Evolutionary conservation across 2,797 vertebrate species (phyloP).

Genomic region (Pangasius macronema): DNA sequence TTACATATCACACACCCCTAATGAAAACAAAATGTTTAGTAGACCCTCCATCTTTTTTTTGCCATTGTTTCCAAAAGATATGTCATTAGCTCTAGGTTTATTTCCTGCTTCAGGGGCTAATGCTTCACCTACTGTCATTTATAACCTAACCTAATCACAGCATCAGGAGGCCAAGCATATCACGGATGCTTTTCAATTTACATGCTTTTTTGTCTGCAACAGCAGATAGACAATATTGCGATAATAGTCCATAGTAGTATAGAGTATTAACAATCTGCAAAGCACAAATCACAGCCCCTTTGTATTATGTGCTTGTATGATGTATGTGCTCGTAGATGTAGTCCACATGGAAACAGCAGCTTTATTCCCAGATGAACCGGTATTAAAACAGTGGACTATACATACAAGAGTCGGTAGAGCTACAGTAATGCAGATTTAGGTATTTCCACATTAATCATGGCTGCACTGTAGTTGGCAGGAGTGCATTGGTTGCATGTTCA

Average conservation of each 20-base stretch:
- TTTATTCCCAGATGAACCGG: slow-evolving; percentile 32
- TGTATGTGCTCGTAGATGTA: background rate
- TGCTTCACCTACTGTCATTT: background rate
- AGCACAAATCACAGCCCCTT: background rate
- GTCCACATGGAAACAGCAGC: background rate
- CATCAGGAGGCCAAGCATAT: background rate
- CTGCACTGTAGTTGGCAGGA: slow-evolving; percentile 13
- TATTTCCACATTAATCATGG: slow-evolving; percentile 43
- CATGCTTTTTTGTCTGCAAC: background rate
- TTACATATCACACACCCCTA: background rate
- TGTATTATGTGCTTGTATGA: slow-evolving; percentile 8
- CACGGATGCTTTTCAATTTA: background rate
- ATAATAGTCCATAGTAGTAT: background rate
- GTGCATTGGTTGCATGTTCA: background rate
- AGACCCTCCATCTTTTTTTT: background rate
- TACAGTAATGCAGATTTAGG: slow-evolving; percentile 23
- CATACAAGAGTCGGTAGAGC: background rate
- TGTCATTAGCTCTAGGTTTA: background rate
- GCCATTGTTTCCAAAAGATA: background rate
- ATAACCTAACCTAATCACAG: background rate
- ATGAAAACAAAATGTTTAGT: background rate
- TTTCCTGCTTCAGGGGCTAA: background rate
- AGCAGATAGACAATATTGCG: background rate
- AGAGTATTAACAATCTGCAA: background rate
- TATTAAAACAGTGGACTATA: slow-evolving; percentile 26